Evolutionary conservation across 2,113 vertebrate species (phyloP), one percentile per base, ranked within the genome.

Genomic region (Galeopterus variegatus): DNA sequence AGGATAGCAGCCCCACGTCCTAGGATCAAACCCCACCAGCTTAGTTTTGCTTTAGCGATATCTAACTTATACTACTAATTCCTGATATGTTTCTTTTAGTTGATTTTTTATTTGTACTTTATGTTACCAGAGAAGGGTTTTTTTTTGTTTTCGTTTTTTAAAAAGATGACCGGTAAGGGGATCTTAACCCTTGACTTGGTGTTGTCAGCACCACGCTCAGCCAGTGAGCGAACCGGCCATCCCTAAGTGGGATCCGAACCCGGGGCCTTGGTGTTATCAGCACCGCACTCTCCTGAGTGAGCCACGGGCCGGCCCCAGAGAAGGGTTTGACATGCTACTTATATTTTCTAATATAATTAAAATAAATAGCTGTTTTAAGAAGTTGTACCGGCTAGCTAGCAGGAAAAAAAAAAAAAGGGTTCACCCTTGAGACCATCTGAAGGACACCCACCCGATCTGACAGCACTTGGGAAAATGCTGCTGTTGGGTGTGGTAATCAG

Each of bases 261-360:
- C n/a, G n/a, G n/a, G n/a, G n/a, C n/a, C n/a, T n/a, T n/a, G n/a
- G n/a, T n/a, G n/a, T n/a, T n/a, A n/a, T n/a, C n/a, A n/a, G n/a
- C n/a, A n/a, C n/a, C n/a, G n/a, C n/a, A n/a, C n/a, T n/a, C n/a
- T n/a, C n/a, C n/a, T n/a, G n/a, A n/a, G n/a, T n/a, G n/a, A n/a
- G n/a, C n/a, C n/a, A n/a, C n/a, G n/a, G n/a, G n/a, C n/a, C n/a
- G n/a, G n/a, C n/a, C n/a, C 31, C 73, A 82, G 69, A 92, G 96
- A 96, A 87, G 41, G 31, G 24, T 56, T 89, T 90, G 65, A 58
- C 4, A 2, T 50, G 24, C 90, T 81, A 82, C n/a, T 75, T 94
- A 24, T 21, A 84, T 89, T 88, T 90, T 85, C 75, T 79, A 91
- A 93, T 41, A 67, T 70, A 93, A 67, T 83, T 72, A 84, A 88